Evolutionary conservation across 2,888 invertebrate species (phyloP).

Genomic region (Apodemia hepburni): DNA sequence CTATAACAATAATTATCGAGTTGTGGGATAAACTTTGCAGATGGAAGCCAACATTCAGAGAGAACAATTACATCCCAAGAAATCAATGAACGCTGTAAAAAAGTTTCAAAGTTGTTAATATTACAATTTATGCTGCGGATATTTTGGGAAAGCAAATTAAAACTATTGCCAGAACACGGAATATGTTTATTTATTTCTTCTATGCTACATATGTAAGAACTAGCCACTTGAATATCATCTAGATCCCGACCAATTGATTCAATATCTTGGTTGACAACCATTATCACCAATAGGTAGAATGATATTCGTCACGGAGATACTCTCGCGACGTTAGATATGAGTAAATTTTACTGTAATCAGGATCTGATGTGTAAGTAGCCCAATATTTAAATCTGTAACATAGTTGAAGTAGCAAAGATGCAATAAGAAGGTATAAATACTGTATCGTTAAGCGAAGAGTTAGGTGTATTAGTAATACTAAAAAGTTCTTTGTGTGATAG

Average conservation of each 20-base stretch:
- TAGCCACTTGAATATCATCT: neutral
- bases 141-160: constrained; percentile 27
- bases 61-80: constrained; percentile 34
- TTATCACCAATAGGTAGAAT: neutral
- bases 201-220: neutral
- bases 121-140: constrained; percentile 34
- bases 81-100: constrained; percentile 25
- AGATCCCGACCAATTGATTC: neutral
- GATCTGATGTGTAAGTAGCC: too few relatives aligned
- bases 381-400: too few relatives aligned
- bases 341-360: too few relatives aligned
- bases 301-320: neutral
- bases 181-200: neutral
- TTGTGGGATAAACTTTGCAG: constrained; percentile 25
- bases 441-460: neutral
- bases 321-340: too few relatives aligned
- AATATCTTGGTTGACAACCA: neutral
- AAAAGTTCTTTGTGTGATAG: neutral
- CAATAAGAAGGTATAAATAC: neutral
- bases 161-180: neutral
- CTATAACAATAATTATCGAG: constrained; percentile 26
- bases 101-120: constrained; percentile 25
- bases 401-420: neutral
- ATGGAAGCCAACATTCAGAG: constrained; percentile 33
- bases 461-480: neutral